These are phyloP conservation scores for Agrochola circellaris DNA, from an alignment of 2,888 invertebrate species.

Conservation along the genomic window DNA sequence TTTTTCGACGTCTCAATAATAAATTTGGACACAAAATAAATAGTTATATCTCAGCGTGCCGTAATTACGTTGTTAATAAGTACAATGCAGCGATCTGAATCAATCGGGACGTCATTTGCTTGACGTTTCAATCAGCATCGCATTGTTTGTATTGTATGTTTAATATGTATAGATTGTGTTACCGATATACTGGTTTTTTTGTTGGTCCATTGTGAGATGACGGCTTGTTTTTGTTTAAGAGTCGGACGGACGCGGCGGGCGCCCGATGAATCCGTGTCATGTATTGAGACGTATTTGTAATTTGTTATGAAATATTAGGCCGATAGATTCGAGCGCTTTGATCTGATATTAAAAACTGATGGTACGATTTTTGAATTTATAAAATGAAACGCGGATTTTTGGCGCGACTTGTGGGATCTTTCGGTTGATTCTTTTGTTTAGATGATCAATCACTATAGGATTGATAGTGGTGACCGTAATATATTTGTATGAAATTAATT, in stretches of 20 bases:
- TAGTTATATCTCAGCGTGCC: constrained; percentile 87
- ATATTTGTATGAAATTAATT: constrained; percentile 27
- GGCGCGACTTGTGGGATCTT: constrained; percentile 38
- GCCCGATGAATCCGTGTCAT: constrained; percentile 74
- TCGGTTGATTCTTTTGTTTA: constrained; percentile 15
- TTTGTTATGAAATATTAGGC: constrained; percentile 84
- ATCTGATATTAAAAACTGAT: constrained; percentile 63
- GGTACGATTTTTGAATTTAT: constrained; percentile 54
- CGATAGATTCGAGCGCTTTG: constrained; percentile 67
- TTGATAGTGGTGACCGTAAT: constrained; percentile 5
- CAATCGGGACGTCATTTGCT: constrained; percentile 87
- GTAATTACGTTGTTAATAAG: constrained; percentile 90
- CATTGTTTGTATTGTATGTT: constrained; percentile 90
- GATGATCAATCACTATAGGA: constrained; percentile 29
- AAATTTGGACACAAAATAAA: constrained; percentile 88
- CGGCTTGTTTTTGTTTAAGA: constrained; percentile 80
- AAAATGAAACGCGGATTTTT: constrained; percentile 61
- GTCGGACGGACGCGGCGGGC: constrained; percentile 69
- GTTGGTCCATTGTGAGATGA: constrained; percentile 79
- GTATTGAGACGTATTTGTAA: constrained; percentile 82
- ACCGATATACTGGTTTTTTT: constrained; percentile 88
- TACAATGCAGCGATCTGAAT: constrained; percentile 86
- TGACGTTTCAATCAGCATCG: constrained; percentile 90
- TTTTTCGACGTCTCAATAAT: constrained; percentile 84
- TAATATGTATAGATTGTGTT: constrained; percentile 90